A percentile compares a stretch with the other conserved stretches of the same genome.
These are phyloP conservation scores for Achlya flavicornis DNA, from an alignment of 2,888 invertebrate genomes.

Conservation along the genomic window DNA sequence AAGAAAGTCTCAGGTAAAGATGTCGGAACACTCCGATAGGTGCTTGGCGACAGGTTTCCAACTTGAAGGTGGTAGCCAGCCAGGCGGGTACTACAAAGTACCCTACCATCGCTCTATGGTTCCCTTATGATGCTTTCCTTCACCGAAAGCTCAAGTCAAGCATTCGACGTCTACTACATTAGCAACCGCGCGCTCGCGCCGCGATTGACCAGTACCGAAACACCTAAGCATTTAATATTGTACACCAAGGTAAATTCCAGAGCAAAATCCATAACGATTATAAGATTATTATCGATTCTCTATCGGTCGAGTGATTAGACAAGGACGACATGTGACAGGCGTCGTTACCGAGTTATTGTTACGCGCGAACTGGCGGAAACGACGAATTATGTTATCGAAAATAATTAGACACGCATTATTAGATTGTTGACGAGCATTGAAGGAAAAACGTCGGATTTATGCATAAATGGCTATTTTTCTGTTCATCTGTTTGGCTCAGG, in stretches of 20 bases:
- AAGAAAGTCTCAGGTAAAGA: no score
- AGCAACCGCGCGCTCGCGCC: no score
- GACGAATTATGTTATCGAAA: constrained; percentile 61
- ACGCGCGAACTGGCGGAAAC: constrained; percentile 54
- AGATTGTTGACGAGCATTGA: constrained; percentile 38
- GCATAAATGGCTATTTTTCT: background rate
- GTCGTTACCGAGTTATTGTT: constrained; percentile 3
- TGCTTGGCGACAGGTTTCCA: no score
- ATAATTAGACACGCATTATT: constrained; percentile 46
- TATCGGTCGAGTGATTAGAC: constrained; percentile 48
- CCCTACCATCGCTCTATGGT: no score
- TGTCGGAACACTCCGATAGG: no score
- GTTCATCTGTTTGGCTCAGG: no score
- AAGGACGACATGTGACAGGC: constrained; percentile 31
- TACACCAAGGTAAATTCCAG: constrained; percentile 24
- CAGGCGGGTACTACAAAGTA: no score
- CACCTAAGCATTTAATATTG: background rate
- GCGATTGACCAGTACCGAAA: background rate
- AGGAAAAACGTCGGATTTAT: constrained; percentile 27
- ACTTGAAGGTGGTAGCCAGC: no score
- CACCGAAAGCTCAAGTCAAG: no score
- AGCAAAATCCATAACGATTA: constrained; percentile 3
- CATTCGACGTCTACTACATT: no score
- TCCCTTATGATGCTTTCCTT: no score
- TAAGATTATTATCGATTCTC: constrained; percentile 54